phyloP scores from a whole-genome alignment of 2,797 vertebrate genomes.

The Apodemus agrarius region DNA sequence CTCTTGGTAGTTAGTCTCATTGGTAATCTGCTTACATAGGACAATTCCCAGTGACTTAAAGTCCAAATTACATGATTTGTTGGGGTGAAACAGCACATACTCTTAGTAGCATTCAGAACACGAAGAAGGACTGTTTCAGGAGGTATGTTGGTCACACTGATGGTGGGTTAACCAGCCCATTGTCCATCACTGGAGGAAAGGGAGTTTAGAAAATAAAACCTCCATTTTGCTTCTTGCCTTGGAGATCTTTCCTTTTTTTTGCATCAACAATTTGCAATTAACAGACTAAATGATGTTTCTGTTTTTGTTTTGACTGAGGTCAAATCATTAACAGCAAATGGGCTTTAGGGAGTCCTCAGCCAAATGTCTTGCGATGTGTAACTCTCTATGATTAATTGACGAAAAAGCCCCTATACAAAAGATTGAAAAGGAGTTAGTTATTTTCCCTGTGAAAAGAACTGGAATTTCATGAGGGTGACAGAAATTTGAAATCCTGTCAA shows the following conservation, averaged over 20 bases:
- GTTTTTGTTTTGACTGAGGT: conserved; percentile 62
- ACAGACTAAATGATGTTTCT: conserved; percentile 38
- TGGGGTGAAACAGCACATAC: background rate
- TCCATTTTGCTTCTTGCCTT: background rate
- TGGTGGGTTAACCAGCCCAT: no score
- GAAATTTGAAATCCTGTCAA: background rate
- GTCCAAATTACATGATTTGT: background rate
- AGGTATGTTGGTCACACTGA: background rate
- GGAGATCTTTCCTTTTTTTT: background rate
- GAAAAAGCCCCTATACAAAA: background rate
- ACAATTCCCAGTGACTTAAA: background rate
- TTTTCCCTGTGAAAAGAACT: conserved; percentile 31
- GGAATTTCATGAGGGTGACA: background rate
- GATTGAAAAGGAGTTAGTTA: conserved; percentile 45
- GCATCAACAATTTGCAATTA: conserved; percentile 50
- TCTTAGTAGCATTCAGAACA: background rate
- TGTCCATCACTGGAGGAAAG: background rate
- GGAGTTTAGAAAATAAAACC: background rate
- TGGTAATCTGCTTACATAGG: background rate
- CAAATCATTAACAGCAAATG: conserved; percentile 44
- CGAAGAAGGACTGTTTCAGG: background rate
- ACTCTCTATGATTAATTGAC: conserved; percentile 65
- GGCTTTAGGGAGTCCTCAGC: conserved; percentile 27
- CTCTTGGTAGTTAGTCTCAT: background rate
- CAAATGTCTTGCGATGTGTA: background rate